Evolutionary conservation across 2,113 vertebrate genomes (phyloP).

Genomic region (Donacobius atricapilla): DNA sequence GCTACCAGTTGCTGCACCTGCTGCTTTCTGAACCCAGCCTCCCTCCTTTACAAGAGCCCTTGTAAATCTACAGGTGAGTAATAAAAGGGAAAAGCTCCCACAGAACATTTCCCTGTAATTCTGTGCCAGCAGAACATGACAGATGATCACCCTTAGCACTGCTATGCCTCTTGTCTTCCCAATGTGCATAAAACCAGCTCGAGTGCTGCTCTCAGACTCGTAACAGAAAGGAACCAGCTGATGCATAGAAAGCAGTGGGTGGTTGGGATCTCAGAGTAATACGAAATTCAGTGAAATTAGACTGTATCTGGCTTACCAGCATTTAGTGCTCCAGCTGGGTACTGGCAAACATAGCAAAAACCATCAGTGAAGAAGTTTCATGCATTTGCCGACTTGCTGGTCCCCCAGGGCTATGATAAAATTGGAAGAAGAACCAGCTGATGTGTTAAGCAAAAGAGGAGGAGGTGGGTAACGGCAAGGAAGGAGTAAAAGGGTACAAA

Average conservation of each 20-base stretch:
- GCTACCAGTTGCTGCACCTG: neutral
- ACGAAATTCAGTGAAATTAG: neutral
- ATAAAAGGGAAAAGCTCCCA: neutral
- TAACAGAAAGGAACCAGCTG: neutral
- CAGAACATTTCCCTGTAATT: neutral
- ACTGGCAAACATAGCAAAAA: neutral
- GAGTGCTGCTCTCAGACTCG: neutral
- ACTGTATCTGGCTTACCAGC: neutral
- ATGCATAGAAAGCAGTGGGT: neutral
- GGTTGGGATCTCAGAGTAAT: neutral
- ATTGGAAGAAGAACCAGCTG: neutral
- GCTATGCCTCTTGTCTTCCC: fast-evolving
- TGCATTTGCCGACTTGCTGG: neutral
- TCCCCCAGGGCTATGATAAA: neutral
- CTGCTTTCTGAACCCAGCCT: neutral
- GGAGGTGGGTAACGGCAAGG: neutral
- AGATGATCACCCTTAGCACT: neutral
- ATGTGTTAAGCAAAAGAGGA: neutral
- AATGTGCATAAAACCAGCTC: neutral
- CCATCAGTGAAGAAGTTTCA: neutral
- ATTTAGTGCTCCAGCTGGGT: neutral
- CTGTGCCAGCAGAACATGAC: neutral
- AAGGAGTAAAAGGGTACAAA: neutral
- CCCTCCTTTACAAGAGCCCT: neutral
- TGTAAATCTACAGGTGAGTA: neutral